Conservation (phyloP, 2,888 invertebrate genomes). For the Hedya salicella region DNA sequence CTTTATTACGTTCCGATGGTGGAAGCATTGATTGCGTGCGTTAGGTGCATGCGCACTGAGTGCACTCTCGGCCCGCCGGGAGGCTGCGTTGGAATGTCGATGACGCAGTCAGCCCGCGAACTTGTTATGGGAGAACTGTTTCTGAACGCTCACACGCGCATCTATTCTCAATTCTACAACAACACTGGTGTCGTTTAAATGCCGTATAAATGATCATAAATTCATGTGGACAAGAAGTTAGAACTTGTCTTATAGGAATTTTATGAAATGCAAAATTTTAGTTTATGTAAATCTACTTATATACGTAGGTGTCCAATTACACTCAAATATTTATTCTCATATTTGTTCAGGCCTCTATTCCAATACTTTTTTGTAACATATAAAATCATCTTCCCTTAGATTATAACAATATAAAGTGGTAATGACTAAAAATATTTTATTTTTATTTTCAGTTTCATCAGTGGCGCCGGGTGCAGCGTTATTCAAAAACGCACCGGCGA, state of each 20-base stretch:
- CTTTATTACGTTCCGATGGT: constrained; percentile 11
- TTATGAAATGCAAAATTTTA: too few species aligned
- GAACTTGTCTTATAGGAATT: too few species aligned
- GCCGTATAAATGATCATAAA: background rate
- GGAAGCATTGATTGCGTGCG: constrained; percentile 70
- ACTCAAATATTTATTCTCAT: too few species aligned
- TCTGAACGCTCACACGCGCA: constrained; percentile 62
- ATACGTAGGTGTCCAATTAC: too few species aligned
- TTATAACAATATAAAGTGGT: background rate
- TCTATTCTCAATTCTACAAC: constrained; percentile 30
- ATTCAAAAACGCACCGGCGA: constrained; percentile 57
- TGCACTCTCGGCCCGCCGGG: constrained; percentile 57
- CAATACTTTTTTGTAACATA: too few species aligned
- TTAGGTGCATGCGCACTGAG: constrained; percentile 80
- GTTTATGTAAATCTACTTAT: too few species aligned
- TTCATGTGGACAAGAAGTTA: too few species aligned
- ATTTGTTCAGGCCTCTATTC: too few species aligned
- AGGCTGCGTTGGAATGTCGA: constrained; percentile 78
- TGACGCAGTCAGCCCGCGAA: constrained; percentile 79
- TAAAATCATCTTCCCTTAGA: too few species aligned
- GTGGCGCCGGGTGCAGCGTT: constrained; percentile 59
- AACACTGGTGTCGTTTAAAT: background rate
- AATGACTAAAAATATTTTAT: constrained; percentile 42
- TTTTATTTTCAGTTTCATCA: constrained; percentile 69
- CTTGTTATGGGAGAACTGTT: constrained; percentile 78